A percentile compares a stretch with the other conserved stretches of the same genome.
phyloP scores from a whole-genome alignment of 2,113 vertebrate genomes.

The Varanus salvator region DNA sequence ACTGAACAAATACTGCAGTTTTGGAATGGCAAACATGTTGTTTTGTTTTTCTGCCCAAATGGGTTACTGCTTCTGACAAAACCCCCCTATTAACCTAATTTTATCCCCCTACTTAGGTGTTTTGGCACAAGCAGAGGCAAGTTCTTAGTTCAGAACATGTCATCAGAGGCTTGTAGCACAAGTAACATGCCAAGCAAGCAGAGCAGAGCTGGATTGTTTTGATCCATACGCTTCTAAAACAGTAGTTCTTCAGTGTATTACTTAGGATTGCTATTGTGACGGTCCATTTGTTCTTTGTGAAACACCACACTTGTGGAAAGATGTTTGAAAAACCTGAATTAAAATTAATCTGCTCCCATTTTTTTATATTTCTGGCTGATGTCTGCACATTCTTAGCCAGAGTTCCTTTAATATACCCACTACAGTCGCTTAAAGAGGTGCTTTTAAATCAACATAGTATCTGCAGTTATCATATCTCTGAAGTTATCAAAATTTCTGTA shows the following conservation, averaged over 20 bases:
- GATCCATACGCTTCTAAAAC: not conserved
- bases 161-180: not conserved
- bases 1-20: not conserved
- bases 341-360: not conserved
- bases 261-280: not conserved
- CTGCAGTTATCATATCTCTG: not conserved
- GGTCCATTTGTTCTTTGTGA: not conserved
- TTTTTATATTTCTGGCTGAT: not conserved
- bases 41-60: conserved; percentile 35
- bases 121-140: not conserved
- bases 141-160: not conserved
- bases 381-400: no score
- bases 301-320: not conserved
- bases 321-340: conserved; percentile 15
- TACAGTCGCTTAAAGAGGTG: not conserved
- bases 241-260: not conserved
- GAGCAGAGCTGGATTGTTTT: not conserved
- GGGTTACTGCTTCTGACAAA: conserved; percentile 20
- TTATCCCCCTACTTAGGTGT: not conserved
- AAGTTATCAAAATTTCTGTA: not conserved
- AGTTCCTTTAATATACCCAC: not conserved
- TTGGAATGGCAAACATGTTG: not conserved
- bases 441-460: not conserved
- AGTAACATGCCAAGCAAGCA: not conserved
- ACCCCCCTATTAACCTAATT: not conserved